These are phyloP conservation scores for Zaprionus tsacasi DNA, from an alignment of 1,140 invertebrate genomes.

Conservation along the genomic window DNA sequence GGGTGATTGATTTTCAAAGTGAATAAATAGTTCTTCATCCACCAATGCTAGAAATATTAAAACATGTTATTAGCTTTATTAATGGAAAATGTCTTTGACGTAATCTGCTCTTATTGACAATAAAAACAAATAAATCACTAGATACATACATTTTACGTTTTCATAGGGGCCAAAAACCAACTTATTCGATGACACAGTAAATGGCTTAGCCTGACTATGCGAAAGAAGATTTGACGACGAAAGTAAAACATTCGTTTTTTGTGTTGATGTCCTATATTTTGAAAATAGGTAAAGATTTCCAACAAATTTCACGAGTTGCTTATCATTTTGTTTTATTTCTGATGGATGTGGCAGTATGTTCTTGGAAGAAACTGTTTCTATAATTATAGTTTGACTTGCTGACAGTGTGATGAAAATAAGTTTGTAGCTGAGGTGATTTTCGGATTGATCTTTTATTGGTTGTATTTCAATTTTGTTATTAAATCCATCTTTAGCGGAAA, in stretches of 20 bases:
- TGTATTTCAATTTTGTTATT: constrained; percentile 87
- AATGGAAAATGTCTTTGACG: too few species aligned
- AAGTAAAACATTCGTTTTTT: constrained; percentile 92
- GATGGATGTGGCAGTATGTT: constrained; percentile 92
- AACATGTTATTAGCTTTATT: not conserved
- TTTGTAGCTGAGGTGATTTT: constrained; percentile 74
- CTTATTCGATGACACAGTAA: constrained; percentile 90
- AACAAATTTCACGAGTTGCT: constrained; percentile 94
- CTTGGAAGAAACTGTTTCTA: constrained; percentile 92
- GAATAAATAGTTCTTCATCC: constrained; percentile 90
- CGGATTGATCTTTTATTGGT: constrained; percentile 85
- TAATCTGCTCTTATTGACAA: not conserved
- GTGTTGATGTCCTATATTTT: constrained; percentile 91
- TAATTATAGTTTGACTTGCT: constrained; percentile 86
- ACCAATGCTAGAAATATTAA: constrained; percentile 79
- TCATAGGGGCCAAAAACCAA: constrained; percentile 96
- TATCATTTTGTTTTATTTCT: constrained; percentile 95
- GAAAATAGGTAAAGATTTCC: constrained; percentile 94
- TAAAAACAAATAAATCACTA: not conserved
- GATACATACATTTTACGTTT: constrained; percentile 85
- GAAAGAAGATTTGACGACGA: constrained; percentile 92
- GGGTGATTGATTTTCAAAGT: constrained; percentile 98
- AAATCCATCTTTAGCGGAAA: constrained; percentile 88
- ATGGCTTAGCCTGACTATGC: constrained; percentile 94
- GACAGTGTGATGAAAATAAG: constrained; percentile 68